phyloP scores from a whole-genome alignment of 2,888 invertebrate genomes.

The Drosophila lacicola region DNA sequence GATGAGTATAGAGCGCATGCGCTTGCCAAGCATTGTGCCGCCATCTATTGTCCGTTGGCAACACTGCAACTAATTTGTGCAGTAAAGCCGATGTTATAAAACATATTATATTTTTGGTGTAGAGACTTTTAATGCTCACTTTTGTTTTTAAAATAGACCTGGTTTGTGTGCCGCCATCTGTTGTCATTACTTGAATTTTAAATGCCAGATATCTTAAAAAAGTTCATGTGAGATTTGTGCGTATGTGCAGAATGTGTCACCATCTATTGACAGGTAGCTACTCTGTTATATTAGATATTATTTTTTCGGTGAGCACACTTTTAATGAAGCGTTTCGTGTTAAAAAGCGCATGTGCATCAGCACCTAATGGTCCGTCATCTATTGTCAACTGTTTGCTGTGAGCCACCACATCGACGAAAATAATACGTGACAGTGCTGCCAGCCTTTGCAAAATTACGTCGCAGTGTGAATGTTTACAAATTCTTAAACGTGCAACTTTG shows the following conservation, averaged over 20 bases:
- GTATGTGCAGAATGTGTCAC: constrained; percentile 1
- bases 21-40: background rate
- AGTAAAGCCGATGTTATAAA: too few relatives aligned
- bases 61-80: too few relatives aligned
- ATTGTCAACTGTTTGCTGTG: background rate
- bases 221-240: background rate
- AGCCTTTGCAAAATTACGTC: background rate
- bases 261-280: background rate
- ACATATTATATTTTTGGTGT: too few relatives aligned
- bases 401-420: constrained; percentile 2
- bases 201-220: background rate
- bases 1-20: background rate
- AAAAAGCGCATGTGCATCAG: background rate
- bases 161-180: constrained; percentile 9
- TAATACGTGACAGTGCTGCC: constrained; percentile 5
- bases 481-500: constrained; percentile 12
- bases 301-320: too few relatives aligned
- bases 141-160: too few relatives aligned
- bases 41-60: constrained; percentile 2
- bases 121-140: too few relatives aligned
- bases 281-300: too few relatives aligned
- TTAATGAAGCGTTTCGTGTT: too few relatives aligned
- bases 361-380: constrained; percentile 4
- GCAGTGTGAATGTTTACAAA: background rate
- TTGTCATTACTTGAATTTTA: background rate